These are phyloP conservation scores for Oscheius sp. DNA, from an alignment of 2,888 invertebrate genomes.

Conservation along the genomic window DNA sequence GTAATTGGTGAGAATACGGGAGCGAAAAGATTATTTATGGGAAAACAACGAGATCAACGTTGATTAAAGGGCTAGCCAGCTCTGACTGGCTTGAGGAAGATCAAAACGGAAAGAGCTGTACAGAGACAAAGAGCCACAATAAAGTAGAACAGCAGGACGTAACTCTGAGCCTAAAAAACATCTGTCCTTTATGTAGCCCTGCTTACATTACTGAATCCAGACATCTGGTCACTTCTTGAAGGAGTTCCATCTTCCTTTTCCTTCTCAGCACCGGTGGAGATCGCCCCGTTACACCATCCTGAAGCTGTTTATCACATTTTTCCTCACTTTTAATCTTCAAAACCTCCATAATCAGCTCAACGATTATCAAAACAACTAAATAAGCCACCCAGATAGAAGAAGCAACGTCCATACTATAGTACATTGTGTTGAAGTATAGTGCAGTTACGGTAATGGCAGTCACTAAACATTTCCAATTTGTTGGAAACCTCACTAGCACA, in stretches of 20 bases:
- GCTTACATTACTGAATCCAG: conserved; percentile 6
- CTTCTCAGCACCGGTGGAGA: neutral
- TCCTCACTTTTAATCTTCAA: neutral
- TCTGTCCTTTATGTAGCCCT: neutral
- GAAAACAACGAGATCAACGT: too few relatives aligned
- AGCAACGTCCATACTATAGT: neutral
- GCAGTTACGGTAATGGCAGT: conserved; percentile 7
- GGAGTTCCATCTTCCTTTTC: neutral
- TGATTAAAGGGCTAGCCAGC: too few relatives aligned
- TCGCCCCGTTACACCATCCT: conserved; percentile 1
- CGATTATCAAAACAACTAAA: neutral
- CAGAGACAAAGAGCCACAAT: neutral
- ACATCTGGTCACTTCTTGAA: neutral
- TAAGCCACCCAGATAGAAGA: conserved; percentile 1
- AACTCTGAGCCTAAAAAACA: conserved; percentile 11
- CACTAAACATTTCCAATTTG: neutral
- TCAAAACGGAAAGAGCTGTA: neutral
- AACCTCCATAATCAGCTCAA: neutral
- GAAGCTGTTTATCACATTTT: neutral
- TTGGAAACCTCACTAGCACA: conserved; percentile 33
- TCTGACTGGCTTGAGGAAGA: conserved; percentile 4
- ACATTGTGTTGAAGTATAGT: conserved; percentile 4
- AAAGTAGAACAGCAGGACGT: conserved; percentile 6
- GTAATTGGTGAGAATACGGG: too few relatives aligned
- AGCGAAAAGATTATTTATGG: too few relatives aligned